A percentile compares a stretch with the other conserved stretches of the same genome.
Evolutionary conservation across 2,888 invertebrate genomes (phyloP).

Genomic region (Parnassius smintheus): DNA sequence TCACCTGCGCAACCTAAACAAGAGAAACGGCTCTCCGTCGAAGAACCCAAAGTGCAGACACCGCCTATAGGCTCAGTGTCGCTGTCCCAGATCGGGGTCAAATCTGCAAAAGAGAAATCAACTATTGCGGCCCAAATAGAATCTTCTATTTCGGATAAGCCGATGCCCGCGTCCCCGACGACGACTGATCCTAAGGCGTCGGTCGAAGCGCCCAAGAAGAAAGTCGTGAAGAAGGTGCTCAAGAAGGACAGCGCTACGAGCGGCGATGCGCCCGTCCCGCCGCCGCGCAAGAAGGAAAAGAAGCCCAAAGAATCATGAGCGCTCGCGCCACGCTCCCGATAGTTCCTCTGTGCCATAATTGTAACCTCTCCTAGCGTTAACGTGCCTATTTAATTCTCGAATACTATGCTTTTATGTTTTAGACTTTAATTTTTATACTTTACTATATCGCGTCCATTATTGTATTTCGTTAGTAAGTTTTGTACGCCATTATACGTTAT

Average conservation of each 20-base stretch:
- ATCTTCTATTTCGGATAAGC: constrained; percentile 57
- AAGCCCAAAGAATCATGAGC: constrained; percentile 78
- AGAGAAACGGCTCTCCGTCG: constrained; percentile 54
- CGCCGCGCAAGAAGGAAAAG: constrained; percentile 80
- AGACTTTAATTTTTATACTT: constrained; percentile 58
- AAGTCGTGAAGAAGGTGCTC: constrained; percentile 72
- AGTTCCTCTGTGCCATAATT: constrained; percentile 77
- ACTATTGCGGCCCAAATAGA: constrained; percentile 67
- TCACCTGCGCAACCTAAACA: constrained; percentile 34
- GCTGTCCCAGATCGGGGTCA: constrained; percentile 73
- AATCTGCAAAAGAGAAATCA: constrained; percentile 55
- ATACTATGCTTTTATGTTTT: constrained; percentile 66
- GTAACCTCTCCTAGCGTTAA: constrained; percentile 61
- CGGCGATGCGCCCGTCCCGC: constrained; percentile 73
- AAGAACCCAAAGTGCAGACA: constrained; percentile 67
- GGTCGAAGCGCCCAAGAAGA: constrained; percentile 60
- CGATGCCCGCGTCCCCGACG: constrained; percentile 30
- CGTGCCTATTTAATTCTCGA: constrained; percentile 60
- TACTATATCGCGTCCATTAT: constrained; percentile 51
- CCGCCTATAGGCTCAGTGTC: constrained; percentile 78
- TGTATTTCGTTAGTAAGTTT: constrained; percentile 51
- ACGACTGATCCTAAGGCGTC: constrained; percentile 34
- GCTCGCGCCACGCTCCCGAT: constrained; percentile 49
- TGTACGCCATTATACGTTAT: constrained; percentile 43
- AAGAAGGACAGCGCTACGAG: constrained; percentile 69